These are phyloP conservation scores for Solea senegalensis DNA, from an alignment of 2,113 vertebrate genomes.

Conservation along the genomic window DNA sequence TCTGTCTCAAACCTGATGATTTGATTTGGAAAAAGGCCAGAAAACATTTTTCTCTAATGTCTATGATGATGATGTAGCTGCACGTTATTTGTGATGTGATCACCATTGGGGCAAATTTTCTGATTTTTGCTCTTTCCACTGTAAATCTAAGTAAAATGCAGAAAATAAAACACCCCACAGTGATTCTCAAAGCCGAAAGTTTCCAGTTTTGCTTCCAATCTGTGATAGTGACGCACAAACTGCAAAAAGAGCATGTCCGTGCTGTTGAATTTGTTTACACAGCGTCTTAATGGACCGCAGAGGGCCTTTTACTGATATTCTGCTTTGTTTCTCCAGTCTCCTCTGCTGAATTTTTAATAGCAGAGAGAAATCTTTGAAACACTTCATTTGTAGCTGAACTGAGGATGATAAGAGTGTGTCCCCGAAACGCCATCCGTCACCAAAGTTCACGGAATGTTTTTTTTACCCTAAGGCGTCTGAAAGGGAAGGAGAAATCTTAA, in stretches of 20 bases:
- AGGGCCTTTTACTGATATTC: constrained; percentile 10
- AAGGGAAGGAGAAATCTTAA: neutral
- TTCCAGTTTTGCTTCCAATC: constrained; percentile 2
- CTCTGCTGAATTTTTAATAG: constrained; percentile 27
- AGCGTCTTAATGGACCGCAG: constrained; percentile 31
- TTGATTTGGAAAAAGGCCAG: neutral
- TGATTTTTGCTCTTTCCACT: neutral
- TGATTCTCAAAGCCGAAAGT: constrained; percentile 12
- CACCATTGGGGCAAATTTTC: too few relatives aligned
- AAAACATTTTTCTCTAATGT: too few relatives aligned
- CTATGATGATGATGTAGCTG: too few relatives aligned
- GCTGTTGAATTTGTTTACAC: constrained; percentile 35
- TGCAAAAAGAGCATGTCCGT: constrained; percentile 6
- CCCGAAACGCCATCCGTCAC: neutral
- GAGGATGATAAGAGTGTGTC: too few relatives aligned
- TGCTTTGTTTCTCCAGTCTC: constrained; percentile 22
- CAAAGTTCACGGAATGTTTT: neutral
- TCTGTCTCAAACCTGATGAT: neutral
- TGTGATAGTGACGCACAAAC: constrained; percentile 17
- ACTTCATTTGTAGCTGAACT: constrained; percentile 1
- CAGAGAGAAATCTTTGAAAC: constrained; percentile 40
- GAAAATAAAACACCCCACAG: neutral
- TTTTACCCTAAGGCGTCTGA: neutral
- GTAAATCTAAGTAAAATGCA: constrained; percentile 11
- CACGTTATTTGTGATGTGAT: too few relatives aligned